Evolutionary conservation across 2,797 vertebrate species (phyloP).

Genomic region (Numenius phaeopus): DNA sequence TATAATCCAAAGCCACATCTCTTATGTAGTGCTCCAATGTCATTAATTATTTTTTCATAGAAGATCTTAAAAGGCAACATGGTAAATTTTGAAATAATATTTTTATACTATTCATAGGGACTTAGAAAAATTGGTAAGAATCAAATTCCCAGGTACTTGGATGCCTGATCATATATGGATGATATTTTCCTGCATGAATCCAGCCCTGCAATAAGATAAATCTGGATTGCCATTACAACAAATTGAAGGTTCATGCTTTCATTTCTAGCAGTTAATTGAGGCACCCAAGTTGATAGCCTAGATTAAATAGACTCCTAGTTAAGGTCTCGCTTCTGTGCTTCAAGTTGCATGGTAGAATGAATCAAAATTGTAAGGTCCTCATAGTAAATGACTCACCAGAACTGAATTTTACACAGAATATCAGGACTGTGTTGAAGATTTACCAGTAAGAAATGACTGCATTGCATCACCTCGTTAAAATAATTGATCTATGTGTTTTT

Average conservation of each 20-base stretch:
- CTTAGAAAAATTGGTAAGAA: neutral
- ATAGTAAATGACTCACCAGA: neutral
- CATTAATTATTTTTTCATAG: neutral
- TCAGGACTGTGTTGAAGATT: neutral
- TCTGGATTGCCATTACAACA: conserved; percentile 4
- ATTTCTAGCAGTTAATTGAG: conserved; percentile 57
- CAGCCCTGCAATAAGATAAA: neutral
- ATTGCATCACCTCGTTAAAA: neutral
- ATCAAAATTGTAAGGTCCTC: conserved; percentile 13
- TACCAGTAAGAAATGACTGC: neutral
- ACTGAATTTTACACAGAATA: neutral
- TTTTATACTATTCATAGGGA: neutral
- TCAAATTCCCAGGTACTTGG: neutral
- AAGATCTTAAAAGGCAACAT: neutral
- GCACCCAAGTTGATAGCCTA: neutral
- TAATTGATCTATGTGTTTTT: neutral
- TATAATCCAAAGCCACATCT: neutral
- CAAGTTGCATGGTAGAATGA: conserved; percentile 17
- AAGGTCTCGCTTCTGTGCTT: conserved; percentile 31
- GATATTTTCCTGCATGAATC: neutral
- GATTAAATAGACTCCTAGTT: conserved; percentile 45
- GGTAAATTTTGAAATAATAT: neutral
- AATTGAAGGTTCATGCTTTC: conserved; percentile 32
- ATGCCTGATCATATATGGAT: neutral
- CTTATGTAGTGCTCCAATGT: neutral